phyloP scores from a whole-genome alignment of 1,140 invertebrate genomes.

The Onthophagus taurus region DNA sequence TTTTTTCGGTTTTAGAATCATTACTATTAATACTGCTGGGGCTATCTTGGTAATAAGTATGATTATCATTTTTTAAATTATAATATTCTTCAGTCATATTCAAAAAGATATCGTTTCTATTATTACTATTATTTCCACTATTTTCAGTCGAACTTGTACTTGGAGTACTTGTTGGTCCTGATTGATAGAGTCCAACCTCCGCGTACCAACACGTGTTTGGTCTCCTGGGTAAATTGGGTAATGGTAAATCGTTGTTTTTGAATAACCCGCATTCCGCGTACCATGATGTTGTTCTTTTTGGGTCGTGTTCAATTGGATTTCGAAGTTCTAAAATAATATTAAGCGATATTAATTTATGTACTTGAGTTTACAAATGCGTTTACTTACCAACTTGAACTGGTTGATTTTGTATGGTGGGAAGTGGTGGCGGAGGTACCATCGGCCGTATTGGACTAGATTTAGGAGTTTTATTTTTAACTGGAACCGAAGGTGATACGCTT shows the following conservation, averaged over 20 bases:
- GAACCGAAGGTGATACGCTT: conserved; percentile 3
- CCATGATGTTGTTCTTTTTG: conserved; percentile 38
- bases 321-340: neutral
- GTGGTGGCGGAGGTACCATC: conserved; percentile 32
- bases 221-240: conserved; percentile 15
- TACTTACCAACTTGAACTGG: conserved; percentile 1
- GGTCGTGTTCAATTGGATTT: conserved; percentile 4
- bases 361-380: neutral
- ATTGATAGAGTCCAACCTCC: conserved; percentile 51
- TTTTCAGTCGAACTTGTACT: conserved; percentile 31
- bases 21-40: conserved; percentile 26
- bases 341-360: neutral
- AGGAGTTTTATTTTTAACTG: conserved; percentile 16
- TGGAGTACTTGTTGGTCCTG: conserved; percentile 40
- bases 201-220: conserved; percentile 47
- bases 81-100: conserved; percentile 26
- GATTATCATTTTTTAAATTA: conserved; percentile 25
- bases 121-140: conserved; percentile 25
- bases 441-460: conserved; percentile 26
- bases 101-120: conserved; percentile 5
- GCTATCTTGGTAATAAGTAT: conserved; percentile 27
- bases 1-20: conserved; percentile 31
- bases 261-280: conserved; percentile 46
- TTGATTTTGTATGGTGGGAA: too few relatives aligned
- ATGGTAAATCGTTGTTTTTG: conserved; percentile 27